A percentile compares a stretch with the other conserved stretches of the same genome.
These are phyloP conservation scores for Cryptomyrus ogoouensis DNA, from an alignment of 2,113 vertebrate species.

Conservation along the genomic window DNA sequence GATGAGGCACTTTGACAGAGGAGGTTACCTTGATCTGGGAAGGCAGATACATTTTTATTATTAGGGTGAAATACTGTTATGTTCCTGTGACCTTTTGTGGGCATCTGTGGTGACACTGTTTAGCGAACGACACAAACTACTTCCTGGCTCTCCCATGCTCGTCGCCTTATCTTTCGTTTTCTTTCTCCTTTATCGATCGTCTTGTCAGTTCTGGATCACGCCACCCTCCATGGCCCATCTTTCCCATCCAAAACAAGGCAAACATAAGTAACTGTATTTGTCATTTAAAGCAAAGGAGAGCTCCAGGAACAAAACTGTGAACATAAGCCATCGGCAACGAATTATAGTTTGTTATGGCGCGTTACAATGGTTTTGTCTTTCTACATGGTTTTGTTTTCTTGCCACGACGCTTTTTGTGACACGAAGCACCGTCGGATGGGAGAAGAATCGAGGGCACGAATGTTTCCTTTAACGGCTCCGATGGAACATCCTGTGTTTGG, in stretches of 20 bases:
- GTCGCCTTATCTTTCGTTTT: neutral
- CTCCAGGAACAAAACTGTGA: neutral
- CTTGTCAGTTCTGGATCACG: neutral
- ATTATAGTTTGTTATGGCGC: neutral
- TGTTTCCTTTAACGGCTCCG: neutral
- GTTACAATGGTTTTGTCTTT: neutral
- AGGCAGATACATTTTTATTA: conserved; percentile 1
- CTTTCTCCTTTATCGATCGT: neutral
- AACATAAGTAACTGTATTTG: neutral
- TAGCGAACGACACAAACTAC: neutral
- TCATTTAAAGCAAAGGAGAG: neutral
- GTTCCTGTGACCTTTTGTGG: neutral
- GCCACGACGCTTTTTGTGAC: neutral
- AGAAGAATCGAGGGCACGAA: neutral
- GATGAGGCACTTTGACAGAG: neutral
- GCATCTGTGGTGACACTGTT: neutral
- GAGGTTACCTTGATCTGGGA: neutral
- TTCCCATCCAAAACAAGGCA: neutral
- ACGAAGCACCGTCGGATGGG: neutral
- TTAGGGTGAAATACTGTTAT: neutral
- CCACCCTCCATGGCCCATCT: neutral
- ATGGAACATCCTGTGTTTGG: conserved; percentile 21
- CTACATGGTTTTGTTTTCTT: neutral
- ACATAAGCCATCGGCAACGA: neutral
- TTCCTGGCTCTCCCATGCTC: too few relatives aligned